Conservation (phyloP, 1,140 invertebrate species). For the Lasioglossum albipes region DNA sequence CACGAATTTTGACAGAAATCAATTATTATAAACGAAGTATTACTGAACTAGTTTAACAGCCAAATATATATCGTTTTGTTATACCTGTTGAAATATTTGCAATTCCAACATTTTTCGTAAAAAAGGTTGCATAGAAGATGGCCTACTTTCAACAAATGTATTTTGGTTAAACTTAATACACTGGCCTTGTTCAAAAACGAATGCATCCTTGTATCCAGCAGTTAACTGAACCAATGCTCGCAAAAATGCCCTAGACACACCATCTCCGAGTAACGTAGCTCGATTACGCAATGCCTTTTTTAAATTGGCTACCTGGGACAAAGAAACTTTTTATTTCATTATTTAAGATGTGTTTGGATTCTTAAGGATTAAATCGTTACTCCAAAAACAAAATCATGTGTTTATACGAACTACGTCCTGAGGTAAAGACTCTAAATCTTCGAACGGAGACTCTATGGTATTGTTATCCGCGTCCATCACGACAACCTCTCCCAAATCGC, state of each 20-base stretch:
- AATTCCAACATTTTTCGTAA: constrained; percentile 93
- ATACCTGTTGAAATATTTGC: constrained; percentile 96
- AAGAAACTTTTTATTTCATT: constrained; percentile 65
- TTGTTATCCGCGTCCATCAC: constrained; percentile 95
- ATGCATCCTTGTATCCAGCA: constrained; percentile 95
- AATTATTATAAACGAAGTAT: too few relatives aligned
- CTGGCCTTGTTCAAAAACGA: constrained; percentile 89
- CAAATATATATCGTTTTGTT: background rate
- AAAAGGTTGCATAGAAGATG: constrained; percentile 91
- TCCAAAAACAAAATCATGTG: constrained; percentile 19
- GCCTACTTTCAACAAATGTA: constrained; percentile 91
- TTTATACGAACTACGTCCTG: constrained; percentile 86
- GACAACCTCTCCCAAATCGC: constrained; percentile 94
- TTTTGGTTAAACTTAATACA: constrained; percentile 93
- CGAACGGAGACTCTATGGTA: constrained; percentile 90
- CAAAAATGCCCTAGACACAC: constrained; percentile 94
- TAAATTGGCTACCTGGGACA: constrained; percentile 83
- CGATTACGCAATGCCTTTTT: constrained; percentile 87
- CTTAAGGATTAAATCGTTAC: constrained; percentile 38
- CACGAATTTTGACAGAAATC: background rate
- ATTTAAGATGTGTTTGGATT: constrained; percentile 50
- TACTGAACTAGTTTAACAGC: too few relatives aligned
- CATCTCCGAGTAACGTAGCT: constrained; percentile 89
- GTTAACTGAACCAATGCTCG: constrained; percentile 94
- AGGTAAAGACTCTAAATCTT: constrained; percentile 92